Conservation (phyloP, 2,888 invertebrate species). For the Orthonevra nobilis region DNA sequence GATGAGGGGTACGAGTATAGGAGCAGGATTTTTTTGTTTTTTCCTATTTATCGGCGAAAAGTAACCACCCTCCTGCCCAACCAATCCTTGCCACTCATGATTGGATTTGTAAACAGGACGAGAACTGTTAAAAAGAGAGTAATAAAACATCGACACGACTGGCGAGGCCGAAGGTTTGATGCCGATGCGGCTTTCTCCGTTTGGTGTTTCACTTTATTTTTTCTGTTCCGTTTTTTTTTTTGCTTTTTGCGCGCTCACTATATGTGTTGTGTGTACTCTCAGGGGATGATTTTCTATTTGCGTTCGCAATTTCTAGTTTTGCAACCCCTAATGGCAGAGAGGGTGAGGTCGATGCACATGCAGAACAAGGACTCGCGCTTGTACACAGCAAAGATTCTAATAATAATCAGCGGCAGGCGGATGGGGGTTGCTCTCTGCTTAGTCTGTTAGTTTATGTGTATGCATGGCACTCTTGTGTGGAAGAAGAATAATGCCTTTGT, state of each 20-base stretch:
- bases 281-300: conserved; percentile 69
- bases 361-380: conserved; percentile 16
- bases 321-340: conserved; percentile 46
- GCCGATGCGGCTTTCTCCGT: conserved; percentile 57
- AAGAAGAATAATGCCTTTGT: conserved; percentile 67
- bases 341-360: conserved; percentile 19
- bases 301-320: conserved; percentile 68
- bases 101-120: conserved; percentile 69
- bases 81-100: conserved; percentile 69
- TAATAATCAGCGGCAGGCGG: conserved; percentile 45
- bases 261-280: conserved; percentile 48
- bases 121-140: conserved; percentile 42
- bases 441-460: conserved; percentile 56
- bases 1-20: conserved; percentile 28
- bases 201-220: no score
- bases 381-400: conserved; percentile 60
- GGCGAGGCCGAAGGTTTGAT: conserved; percentile 44
- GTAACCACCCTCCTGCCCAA: conserved; percentile 65
- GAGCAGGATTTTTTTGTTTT: conserved; percentile 25
- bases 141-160: conserved; percentile 24
- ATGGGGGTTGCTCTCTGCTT: conserved; percentile 30
- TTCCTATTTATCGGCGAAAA: conserved; percentile 53
- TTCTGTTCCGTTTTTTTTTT: conserved; percentile 30
- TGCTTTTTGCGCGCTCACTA: conserved; percentile 19
- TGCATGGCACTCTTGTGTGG: conserved; percentile 46